phyloP scores from a whole-genome alignment of 92 coral and sea anemone species.

The Nematostella vectensis region DNA sequence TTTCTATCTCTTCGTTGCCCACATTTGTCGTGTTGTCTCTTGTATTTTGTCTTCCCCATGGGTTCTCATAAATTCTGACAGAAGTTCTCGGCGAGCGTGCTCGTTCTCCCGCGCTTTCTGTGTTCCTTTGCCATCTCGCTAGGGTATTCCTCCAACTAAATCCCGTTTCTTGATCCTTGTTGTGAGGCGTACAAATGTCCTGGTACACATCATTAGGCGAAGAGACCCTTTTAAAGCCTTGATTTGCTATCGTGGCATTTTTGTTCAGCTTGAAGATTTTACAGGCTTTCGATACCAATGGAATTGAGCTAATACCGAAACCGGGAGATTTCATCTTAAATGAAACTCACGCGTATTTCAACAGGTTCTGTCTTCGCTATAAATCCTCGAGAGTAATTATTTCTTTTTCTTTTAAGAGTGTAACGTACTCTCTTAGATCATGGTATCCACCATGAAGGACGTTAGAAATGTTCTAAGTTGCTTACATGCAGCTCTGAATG shows the following conservation, averaged over 20 bases:
- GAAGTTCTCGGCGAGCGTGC: constrained; percentile 26
- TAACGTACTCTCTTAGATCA: too few relatives aligned
- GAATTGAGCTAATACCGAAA: constrained; percentile 24
- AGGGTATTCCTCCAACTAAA: constrained; percentile 9
- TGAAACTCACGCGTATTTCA: too few relatives aligned
- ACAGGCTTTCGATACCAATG: constrained; percentile 52
- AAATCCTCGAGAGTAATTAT: too few relatives aligned
- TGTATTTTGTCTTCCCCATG: constrained; percentile 10
- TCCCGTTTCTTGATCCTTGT: constrained; percentile 1
- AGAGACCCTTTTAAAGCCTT: constrained; percentile 22
- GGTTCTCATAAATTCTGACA: constrained; percentile 14
- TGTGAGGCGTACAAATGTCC: constrained; percentile 26
- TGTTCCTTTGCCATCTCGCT: constrained; percentile 16
- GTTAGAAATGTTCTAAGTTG: too few relatives aligned
- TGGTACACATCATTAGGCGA: constrained; percentile 42
- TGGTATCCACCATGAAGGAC: too few relatives aligned
- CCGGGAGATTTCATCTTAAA: constrained; percentile 25
- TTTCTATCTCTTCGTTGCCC: constrained; percentile 1
- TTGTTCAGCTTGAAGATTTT: constrained; percentile 35
- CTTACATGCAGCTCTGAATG: too few relatives aligned
- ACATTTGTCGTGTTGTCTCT: too few relatives aligned
- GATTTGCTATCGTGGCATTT: constrained; percentile 21
- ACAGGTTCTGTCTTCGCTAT: too few relatives aligned
- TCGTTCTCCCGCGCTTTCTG: constrained; percentile 13
- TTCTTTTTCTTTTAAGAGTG: too few relatives aligned